Percentiles rank a stretch among this genome's conserved stretches.
These are phyloP conservation scores for Platycheirus rosarum DNA, from an alignment of 2,888 invertebrate genomes.

Conservation along the genomic window DNA sequence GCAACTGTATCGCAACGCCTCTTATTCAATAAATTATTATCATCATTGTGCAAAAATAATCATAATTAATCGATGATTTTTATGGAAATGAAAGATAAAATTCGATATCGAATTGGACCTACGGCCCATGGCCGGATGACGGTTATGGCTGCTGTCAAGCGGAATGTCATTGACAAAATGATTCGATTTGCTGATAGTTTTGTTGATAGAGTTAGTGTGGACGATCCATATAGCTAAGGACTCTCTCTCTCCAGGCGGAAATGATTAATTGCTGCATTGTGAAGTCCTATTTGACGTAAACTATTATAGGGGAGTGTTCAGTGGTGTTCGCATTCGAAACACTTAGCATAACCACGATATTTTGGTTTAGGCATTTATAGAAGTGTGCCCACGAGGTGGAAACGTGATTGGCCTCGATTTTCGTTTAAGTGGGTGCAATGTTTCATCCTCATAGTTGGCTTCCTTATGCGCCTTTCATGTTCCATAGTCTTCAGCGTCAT, in stretches of 20 bases:
- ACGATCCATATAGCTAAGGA: background rate
- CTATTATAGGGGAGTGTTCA: background rate
- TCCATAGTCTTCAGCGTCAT: slow-evolving; percentile 5
- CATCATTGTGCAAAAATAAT: slow-evolving; percentile 13
- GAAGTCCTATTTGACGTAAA: background rate
- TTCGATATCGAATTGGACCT: slow-evolving; percentile 1
- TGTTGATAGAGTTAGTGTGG: background rate
- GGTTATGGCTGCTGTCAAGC: background rate
- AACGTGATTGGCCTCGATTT: slow-evolving; percentile 44
- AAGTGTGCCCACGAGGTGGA: background rate
- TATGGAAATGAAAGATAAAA: slow-evolving; percentile 13
- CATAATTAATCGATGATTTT: slow-evolving; percentile 17
- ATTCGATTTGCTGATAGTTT: background rate
- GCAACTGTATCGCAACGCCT: background rate
- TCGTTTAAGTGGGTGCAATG: slow-evolving; percentile 36
- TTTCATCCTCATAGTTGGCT: slow-evolving; percentile 18
- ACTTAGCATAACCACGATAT: background rate
- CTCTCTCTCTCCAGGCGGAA: background rate
- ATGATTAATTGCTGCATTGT: slow-evolving; percentile 12
- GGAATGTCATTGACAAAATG: slow-evolving; percentile 1
- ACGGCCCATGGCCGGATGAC: background rate
- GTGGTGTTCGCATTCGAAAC: slow-evolving; percentile 7
- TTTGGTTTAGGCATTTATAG: background rate
- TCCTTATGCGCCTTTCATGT: slow-evolving; percentile 21
- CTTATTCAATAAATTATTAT: slow-evolving; percentile 41